Evolutionary conservation across 1,140 invertebrate species (phyloP), one percentile per base, ranked within the genome.

Genomic region (Saccostrea echinata): DNA sequence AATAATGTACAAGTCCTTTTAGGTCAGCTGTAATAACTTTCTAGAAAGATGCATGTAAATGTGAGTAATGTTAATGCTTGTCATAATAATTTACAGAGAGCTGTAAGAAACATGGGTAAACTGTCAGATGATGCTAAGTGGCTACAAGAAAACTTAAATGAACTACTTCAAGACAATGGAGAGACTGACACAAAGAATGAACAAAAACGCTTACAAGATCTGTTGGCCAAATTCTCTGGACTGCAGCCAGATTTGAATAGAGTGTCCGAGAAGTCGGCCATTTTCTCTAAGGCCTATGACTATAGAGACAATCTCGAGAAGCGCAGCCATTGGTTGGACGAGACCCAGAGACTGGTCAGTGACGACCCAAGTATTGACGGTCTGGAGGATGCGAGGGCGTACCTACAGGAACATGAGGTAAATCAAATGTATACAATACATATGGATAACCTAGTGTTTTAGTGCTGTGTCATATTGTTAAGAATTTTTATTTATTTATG

Each of bases 81-180:
- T 18, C 55, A 52, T 51, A 81, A 53, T 85, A 35, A 21, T 30
- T 85, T 90, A 52, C 91, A 94, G 93, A 93, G 92, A 87, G 92
- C 92, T 35, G 88, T 93, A 89, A 86, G 91, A 24, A 92, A 98
- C 95, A 98, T 98, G 87, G 97, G 98, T 93, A 96, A 96, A 76
- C 97, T 97, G 94, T 96, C 97, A 81, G 98, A 98, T 94, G 97
- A 98, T 90, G 98, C 98, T 97, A 98, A 98, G 92, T 98, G 98
- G 97, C 95, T 99, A 68, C 97, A 98, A 0, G 97, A 98, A 95
- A 98, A 97, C 24, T 94, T 99, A 55, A 98, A 99, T 91, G 97
- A 97, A 88, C 95, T 99, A 85, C 96, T 97, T 8, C 96, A 97
- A 57, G 97, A 98, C 94, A 97, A 97, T 91, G 96, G 97, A 6